Evolutionary conservation across 1,140 invertebrate genomes (phyloP).

Genomic region (Mactra quadrangularis): DNA sequence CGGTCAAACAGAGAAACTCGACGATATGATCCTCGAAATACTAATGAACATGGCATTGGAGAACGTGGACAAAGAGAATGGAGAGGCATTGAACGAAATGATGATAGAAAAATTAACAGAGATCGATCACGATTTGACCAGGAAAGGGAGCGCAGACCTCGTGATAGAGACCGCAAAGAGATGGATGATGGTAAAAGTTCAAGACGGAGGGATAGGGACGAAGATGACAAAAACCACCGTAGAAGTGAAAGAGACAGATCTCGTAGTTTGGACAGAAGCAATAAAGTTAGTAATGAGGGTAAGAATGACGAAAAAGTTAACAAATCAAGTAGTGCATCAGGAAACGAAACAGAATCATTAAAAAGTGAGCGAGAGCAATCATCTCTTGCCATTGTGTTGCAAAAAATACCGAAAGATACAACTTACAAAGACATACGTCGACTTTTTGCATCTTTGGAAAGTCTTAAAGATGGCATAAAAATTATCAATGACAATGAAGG

Average conservation of each 20-base stretch:
- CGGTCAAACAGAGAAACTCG: too few relatives aligned
- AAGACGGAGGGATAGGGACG: background rate
- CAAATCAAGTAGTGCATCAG: too few relatives aligned
- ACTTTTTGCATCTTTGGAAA: constrained; percentile 91
- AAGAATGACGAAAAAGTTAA: background rate
- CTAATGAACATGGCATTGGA: too few relatives aligned
- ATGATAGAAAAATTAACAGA: too few relatives aligned
- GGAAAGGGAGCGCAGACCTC: too few relatives aligned
- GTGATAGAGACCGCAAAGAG: too few relatives aligned
- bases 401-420: constrained; percentile 73
- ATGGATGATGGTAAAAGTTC: too few relatives aligned
- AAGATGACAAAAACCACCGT: constrained; percentile 4
- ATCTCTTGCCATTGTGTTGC: constrained; percentile 44
- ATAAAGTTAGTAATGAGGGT: background rate
- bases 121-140: too few relatives aligned
- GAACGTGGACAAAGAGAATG: too few relatives aligned
- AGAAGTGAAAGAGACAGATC: too few relatives aligned
- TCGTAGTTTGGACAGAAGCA: background rate
- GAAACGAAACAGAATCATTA: background rate
- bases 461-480: constrained; percentile 93
- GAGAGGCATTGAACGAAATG: too few relatives aligned
- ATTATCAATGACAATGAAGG: constrained; percentile 92
- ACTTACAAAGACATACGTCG: constrained; percentile 88
- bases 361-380: background rate
- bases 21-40: too few relatives aligned